phyloP scores from a whole-genome alignment of 2,113 vertebrate species.

The Apeltes quadracus region DNA sequence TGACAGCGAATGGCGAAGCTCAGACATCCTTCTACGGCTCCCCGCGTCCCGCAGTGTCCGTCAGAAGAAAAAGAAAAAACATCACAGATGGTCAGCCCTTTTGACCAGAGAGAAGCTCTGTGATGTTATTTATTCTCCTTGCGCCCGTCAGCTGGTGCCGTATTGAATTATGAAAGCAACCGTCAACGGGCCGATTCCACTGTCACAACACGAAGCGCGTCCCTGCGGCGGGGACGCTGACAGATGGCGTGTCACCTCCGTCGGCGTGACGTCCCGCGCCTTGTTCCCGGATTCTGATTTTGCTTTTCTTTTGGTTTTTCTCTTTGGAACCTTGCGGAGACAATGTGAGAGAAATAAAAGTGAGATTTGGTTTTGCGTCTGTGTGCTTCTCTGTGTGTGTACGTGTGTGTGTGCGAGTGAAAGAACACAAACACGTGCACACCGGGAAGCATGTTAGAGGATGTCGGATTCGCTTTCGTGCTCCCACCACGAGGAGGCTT shows the following conservation, averaged over 20 bases:
- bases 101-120: constrained; percentile 33
- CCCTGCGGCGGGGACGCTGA: constrained; percentile 68
- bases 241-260: constrained; percentile 73
- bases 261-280: constrained; percentile 56
- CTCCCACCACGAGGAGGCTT: constrained; percentile 64
- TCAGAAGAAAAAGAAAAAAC: constrained; percentile 43
- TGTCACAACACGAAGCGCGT: constrained; percentile 57
- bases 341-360: constrained; percentile 59
- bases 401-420: not conserved
- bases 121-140: constrained; percentile 70
- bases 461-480: constrained; percentile 64
- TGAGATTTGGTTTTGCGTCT: constrained; percentile 6
- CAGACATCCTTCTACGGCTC: constrained; percentile 43
- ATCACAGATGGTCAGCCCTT: constrained; percentile 57
- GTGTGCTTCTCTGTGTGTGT: not conserved
- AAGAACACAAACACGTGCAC: constrained; percentile 50
- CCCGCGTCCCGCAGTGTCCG: constrained; percentile 36
- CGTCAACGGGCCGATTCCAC: constrained; percentile 71
- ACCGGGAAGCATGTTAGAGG: constrained; percentile 53
- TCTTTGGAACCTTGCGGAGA: constrained; percentile 53
- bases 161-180: constrained; percentile 70
- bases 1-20: constrained; percentile 41
- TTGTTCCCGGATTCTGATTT: too few species aligned
- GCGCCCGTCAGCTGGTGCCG: constrained; percentile 54
- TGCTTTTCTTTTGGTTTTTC: too few species aligned